Percentiles rank a stretch among this genome's conserved stretches.
These are phyloP conservation scores for Ceyx cyanopectus DNA, from an alignment of 2,113 vertebrate genomes.

Conservation along the genomic window DNA sequence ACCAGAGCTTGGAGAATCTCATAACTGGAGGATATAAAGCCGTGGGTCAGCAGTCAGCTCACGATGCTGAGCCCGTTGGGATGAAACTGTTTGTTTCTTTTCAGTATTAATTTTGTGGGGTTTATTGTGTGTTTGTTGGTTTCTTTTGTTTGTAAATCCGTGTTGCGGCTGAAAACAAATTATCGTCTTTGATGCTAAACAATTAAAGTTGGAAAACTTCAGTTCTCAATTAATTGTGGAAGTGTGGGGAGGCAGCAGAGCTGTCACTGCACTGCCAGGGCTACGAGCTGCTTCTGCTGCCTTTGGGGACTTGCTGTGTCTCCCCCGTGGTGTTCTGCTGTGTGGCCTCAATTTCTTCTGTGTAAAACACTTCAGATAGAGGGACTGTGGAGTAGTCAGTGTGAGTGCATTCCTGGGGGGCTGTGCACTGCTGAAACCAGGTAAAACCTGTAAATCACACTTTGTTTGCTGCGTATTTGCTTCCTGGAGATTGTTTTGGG, in stretches of 20 bases:
- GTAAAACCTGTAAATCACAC: background rate
- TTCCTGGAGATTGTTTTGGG: background rate
- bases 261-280: background rate
- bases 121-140: background rate
- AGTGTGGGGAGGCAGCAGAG: background rate
- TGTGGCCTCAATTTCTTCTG: fast-evolving
- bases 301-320: background rate
- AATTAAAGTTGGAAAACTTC: background rate
- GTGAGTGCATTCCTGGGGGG: background rate
- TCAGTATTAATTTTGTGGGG: background rate
- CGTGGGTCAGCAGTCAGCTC: background rate
- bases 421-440: background rate
- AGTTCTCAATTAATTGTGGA: background rate
- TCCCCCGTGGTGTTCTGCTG: background rate
- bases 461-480: background rate
- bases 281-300: background rate
- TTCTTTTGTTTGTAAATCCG: fast-evolving
- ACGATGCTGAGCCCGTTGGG: background rate
- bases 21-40: background rate
- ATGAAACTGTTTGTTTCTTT: background rate
- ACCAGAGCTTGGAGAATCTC: fast-evolving
- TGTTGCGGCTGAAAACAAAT: background rate
- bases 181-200: background rate
- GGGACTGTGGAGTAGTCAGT: too few species aligned
- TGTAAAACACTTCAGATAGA: background rate